These are phyloP conservation scores for Diacarnus erythraeanus DNA, from an alignment of 37 sponge, comb jelly and placozoan genomes.

Conservation along the genomic window DNA sequence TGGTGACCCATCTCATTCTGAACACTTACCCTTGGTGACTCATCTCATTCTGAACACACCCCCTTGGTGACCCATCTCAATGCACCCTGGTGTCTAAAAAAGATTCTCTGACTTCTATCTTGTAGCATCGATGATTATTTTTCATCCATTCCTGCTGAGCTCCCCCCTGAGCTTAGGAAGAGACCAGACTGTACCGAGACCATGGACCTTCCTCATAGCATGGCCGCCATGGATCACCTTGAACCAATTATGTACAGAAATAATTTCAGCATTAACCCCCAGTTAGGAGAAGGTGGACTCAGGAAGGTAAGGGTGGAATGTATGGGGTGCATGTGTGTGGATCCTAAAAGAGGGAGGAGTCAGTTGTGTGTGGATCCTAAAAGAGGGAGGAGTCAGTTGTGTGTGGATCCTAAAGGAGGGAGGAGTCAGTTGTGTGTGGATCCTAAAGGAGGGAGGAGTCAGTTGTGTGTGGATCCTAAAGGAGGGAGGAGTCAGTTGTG, in stretches of 20 bases:
- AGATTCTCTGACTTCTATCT: too few relatives aligned
- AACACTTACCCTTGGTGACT: too few relatives aligned
- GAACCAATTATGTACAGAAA: slow-evolving; percentile 42
- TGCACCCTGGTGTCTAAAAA: too few relatives aligned
- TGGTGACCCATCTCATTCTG: too few relatives aligned
- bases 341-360: background rate
- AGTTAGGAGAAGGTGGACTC: slow-evolving; percentile 28
- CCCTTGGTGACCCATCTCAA: too few relatives aligned
- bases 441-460: background rate
- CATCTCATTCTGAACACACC: too few relatives aligned
- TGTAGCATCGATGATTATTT: slow-evolving; percentile 28
- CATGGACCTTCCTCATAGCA: slow-evolving; percentile 69
- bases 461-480: background rate
- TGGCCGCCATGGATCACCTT: slow-evolving; percentile 87
- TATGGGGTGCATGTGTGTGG: background rate
- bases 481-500: background rate
- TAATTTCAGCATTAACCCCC: background rate
- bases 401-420: background rate
- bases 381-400: background rate
- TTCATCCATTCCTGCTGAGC: slow-evolving; percentile 15
- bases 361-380: background rate
- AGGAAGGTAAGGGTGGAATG: slow-evolving; percentile 18
- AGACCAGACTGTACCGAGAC: slow-evolving; percentile 62
- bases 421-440: background rate
- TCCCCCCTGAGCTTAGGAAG: slow-evolving; percentile 26